Conservation (phyloP, 1,140 invertebrate genomes). For the Meloidogyne hapla region DNA sequence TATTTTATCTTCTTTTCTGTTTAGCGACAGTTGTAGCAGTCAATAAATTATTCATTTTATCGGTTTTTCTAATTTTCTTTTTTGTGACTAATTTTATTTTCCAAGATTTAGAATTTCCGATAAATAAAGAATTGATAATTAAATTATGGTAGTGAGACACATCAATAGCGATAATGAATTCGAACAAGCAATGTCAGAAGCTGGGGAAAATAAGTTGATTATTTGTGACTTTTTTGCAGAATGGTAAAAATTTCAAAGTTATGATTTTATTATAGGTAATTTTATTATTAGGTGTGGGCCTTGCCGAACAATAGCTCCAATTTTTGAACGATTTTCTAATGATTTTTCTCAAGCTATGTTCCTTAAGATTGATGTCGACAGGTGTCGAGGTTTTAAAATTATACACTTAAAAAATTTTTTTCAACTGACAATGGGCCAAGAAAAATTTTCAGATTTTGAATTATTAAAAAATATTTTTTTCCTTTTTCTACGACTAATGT, state of each 20-base stretch:
- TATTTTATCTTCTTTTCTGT: no score
- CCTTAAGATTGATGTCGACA: constrained; percentile 52
- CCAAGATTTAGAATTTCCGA: no score
- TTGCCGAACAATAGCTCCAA: constrained; percentile 50
- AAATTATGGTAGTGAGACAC: constrained; percentile 27
- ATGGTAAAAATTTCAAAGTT: constrained; percentile 29
- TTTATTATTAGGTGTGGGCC: constrained; percentile 41
- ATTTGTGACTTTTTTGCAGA: constrained; percentile 52
- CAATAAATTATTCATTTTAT: no score
- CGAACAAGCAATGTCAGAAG: neutral
- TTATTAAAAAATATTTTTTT: no score
- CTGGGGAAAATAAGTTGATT: constrained; percentile 27
- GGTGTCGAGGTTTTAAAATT: constrained; percentile 34
- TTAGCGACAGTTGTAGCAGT: no score
- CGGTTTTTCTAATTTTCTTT: no score
- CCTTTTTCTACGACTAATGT: neutral
- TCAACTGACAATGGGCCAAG: no score
- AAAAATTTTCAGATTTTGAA: no score
- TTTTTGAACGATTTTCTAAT: constrained; percentile 45
- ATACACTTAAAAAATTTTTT: no score
- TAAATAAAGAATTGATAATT: neutral
- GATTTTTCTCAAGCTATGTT: constrained; percentile 49
- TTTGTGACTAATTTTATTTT: no score
- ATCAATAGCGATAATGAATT: constrained; percentile 25
- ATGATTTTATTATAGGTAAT: neutral